Evolutionary conservation across 1,140 invertebrate species (phyloP).

Genomic region (Armadillidium nasatum): DNA sequence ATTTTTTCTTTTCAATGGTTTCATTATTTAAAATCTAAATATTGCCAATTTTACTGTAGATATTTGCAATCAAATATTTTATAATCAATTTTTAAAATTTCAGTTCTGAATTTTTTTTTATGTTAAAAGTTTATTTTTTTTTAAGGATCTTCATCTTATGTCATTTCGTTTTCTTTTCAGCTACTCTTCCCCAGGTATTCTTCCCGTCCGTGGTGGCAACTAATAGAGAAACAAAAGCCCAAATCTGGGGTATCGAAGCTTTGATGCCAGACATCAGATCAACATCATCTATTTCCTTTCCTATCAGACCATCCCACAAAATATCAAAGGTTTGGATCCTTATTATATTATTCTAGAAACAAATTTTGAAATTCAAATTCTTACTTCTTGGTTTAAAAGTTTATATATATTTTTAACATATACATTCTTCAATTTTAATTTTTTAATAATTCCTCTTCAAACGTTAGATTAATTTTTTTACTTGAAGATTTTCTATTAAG

Average conservation of each 20-base stretch:
- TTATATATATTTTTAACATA: constrained; percentile 45
- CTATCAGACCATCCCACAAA: constrained; percentile 55
- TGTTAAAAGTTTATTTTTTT: too few relatives aligned
- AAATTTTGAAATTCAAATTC: constrained; percentile 42
- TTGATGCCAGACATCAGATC: constrained; percentile 53
- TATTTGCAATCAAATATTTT: too few relatives aligned
- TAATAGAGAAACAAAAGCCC: constrained; percentile 49
- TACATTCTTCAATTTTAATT: neutral
- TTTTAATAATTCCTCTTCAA: neutral
- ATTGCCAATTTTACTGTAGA: too few relatives aligned
- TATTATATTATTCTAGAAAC: constrained; percentile 43
- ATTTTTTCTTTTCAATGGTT: too few relatives aligned
- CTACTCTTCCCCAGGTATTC: constrained; percentile 48
- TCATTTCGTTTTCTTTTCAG: constrained; percentile 21
- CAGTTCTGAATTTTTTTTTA: too few relatives aligned
- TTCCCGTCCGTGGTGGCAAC: constrained; percentile 58
- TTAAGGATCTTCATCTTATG: too few relatives aligned
- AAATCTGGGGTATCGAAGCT: constrained; percentile 56
- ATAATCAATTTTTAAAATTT: too few relatives aligned
- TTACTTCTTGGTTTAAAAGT: constrained; percentile 49
- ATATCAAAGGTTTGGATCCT: constrained; percentile 54
- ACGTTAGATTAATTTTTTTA: neutral
- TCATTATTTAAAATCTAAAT: too few relatives aligned
- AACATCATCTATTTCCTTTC: constrained; percentile 49
- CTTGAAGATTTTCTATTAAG: neutral